phyloP scores from a whole-genome alignment of 2,113 vertebrate species.

The Pao palembangensis region DNA sequence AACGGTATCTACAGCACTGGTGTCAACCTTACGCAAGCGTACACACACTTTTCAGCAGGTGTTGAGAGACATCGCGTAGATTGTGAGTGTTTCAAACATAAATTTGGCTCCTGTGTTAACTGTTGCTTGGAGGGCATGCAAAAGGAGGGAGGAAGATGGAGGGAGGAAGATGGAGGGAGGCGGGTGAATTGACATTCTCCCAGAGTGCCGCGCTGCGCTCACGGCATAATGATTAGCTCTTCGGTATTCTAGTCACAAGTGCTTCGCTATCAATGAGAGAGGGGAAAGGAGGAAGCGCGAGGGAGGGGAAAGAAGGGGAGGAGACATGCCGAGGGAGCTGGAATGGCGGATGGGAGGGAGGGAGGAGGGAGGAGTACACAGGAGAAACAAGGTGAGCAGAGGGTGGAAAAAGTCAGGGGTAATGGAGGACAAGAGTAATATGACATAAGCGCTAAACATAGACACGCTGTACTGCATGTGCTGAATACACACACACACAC shows the following conservation, averaged over 20 bases:
- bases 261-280: slow-evolving; percentile 76
- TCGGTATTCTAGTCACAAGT: slow-evolving; percentile 78
- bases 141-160: slow-evolving; percentile 38
- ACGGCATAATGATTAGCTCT: slow-evolving; percentile 80
- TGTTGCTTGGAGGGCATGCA: slow-evolving; percentile 56
- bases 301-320: slow-evolving; percentile 37
- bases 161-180: slow-evolving; percentile 43
- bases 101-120: slow-evolving; percentile 61
- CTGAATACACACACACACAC: slow-evolving; percentile 16
- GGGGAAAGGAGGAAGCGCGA: slow-evolving; percentile 48
- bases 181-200: slow-evolving; percentile 74
- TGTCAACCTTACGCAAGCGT: slow-evolving; percentile 39
- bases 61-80: slow-evolving; percentile 18
- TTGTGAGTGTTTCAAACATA: slow-evolving; percentile 26
- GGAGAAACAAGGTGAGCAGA: slow-evolving; percentile 58
- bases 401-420: slow-evolving; percentile 37
- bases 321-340: slow-evolving; percentile 8
- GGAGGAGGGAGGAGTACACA: not conserved
- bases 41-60: slow-evolving; percentile 35
- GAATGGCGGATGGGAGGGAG: not conserved
- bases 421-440: slow-evolving; percentile 44
- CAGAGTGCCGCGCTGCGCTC: slow-evolving; percentile 61
- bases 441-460: slow-evolving; percentile 49
- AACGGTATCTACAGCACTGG: slow-evolving; percentile 37
- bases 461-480: slow-evolving; percentile 31